Base-by-base conservation (phyloP, 2,888 invertebrate genomes). In the Plusia festucae region DNA sequence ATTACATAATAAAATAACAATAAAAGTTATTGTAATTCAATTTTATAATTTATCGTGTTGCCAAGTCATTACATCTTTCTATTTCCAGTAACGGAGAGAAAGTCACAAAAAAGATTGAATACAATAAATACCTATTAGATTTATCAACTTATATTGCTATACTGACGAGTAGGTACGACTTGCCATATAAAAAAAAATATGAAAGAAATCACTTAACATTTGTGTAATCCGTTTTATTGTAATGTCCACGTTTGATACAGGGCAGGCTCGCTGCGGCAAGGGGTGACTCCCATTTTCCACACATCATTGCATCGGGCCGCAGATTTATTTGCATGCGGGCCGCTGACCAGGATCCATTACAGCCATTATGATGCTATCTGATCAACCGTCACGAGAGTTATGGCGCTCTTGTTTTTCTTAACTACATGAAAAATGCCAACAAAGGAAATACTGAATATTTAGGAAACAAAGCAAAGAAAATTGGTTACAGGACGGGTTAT, bases 261-360 rank as follows among this genome's bases (percentile, higher is more conserved):
- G 72, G 70, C 78, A 74, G 75, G 82, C 78, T 63, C 79, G 82
- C 82, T 75, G 74, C 75, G 85, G 90, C 88, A 90, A 92, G 88
- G 92, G 92, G 90, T 92, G 90, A 89, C 88, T 84, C 88, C 93
- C 93, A 95, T 95, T 95, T 91, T 94, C 93, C 93, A 95, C 95
- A 95, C 95, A 95, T 95, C 95, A 95, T 95, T 95, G 95, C 95
- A 94, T 95, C 88, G 92, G 93, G 90, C 88, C 91, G 91, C 92
- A 93, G 95, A 95, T 95, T 95, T 95, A 95, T 95, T 95, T 95
- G 95, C 95, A 95, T 95, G 95, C 94, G 95, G 95, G 94, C 94
- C 92, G 94, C 94, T 95, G 95, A 93, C 94, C 95, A 95, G 94
- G 95, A 95, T 93, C 93, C 93, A 95, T 95, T 95, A 95, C 91